Base-by-base conservation (phyloP, 2,797 vertebrate species). In the Bovichtus diacanthus region DNA sequence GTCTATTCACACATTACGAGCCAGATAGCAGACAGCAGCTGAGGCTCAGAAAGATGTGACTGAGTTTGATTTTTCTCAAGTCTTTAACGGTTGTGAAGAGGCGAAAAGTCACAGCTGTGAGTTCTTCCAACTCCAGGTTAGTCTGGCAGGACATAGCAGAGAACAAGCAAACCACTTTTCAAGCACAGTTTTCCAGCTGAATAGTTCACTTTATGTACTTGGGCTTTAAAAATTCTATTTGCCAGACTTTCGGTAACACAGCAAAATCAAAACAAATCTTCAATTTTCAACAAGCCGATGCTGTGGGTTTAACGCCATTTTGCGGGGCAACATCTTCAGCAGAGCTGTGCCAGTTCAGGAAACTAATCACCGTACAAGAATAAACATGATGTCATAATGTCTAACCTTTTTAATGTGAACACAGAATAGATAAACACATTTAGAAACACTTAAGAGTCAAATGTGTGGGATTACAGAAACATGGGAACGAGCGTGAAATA, bases 11-110 rank as follows among this genome's bases (percentile, higher is more conserved):
- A 85, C 83, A 31, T 83, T 65, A 43, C 2, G 53, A 76, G 78
- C 62, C 84, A 80, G 81, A 88, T 23, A 78, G 76, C 1, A 15
- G 74, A n/a, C n/a, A 78, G 85, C 84, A 84, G 85, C 87, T 76
- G 88, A 84, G 76, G 71, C 19, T 43, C 44, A 25, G 68, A 47
- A 53, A 70, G 74, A 85, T 65, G 81, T 66, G 74, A 76, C 75
- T 2, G 31, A 65, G 69, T 68, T 49, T 3, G 5, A 5, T 38
- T 53, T 83, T 53, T 75, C 72, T 82, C 63, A 64, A 62, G 78
- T 86, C 49, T 72, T 70, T 49, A 80, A 70, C 18, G 72, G 64
- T 13, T 61, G 55, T 3, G 39, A 67, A 81, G 44, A 76, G 63
- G 58, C 56, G 76, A 68, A 59, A 80, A 81, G 74, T 87, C 85